phyloP scores from a whole-genome alignment of 2,888 invertebrate genomes.

The Cheilosia vulpina region DNA sequence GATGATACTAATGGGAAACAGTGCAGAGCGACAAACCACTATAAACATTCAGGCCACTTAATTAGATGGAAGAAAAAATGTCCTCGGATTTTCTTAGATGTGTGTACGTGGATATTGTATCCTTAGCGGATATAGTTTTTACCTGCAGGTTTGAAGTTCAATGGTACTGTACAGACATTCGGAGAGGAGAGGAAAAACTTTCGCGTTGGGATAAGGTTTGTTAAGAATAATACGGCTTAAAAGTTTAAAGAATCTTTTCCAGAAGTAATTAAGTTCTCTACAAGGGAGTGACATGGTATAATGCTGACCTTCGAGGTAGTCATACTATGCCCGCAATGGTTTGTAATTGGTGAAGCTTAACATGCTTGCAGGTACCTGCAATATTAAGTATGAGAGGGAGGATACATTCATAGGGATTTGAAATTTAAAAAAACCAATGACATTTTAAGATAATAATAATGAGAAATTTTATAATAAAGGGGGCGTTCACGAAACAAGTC shows the following conservation, averaged over 20 bases:
- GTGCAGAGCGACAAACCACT: conserved; percentile 43
- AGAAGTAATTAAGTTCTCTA: conserved; percentile 26
- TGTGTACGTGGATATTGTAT: conserved; percentile 20
- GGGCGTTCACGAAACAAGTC: too few relatives aligned
- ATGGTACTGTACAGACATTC: not conserved
- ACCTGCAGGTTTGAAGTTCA: conserved; percentile 40
- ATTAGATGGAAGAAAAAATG: conserved; percentile 41
- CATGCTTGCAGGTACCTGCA: too few relatives aligned
- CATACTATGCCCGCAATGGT: not conserved
- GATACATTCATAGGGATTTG: too few relatives aligned
- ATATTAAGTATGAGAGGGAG: too few relatives aligned
- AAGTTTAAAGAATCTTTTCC: conserved; percentile 30
- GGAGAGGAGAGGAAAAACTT: conserved; percentile 32
- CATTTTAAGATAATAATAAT: too few relatives aligned
- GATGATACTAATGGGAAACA: conserved; percentile 10
- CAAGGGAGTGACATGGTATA: not conserved
- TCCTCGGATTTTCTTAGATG: not conserved
- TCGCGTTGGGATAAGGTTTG: conserved; percentile 11
- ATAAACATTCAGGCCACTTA: conserved; percentile 60
- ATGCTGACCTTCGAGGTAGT: conserved; percentile 39
- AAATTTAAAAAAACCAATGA: too few relatives aligned
- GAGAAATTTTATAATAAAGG: too few relatives aligned
- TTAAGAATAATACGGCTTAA: conserved; percentile 28
- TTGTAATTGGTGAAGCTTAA: not conserved
- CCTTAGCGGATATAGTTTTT: conserved; percentile 16